A percentile compares a stretch with the other conserved stretches of the same genome.
phyloP scores from a whole-genome alignment of 2,888 invertebrate species.

The Heteromyza rotundicornis region DNA sequence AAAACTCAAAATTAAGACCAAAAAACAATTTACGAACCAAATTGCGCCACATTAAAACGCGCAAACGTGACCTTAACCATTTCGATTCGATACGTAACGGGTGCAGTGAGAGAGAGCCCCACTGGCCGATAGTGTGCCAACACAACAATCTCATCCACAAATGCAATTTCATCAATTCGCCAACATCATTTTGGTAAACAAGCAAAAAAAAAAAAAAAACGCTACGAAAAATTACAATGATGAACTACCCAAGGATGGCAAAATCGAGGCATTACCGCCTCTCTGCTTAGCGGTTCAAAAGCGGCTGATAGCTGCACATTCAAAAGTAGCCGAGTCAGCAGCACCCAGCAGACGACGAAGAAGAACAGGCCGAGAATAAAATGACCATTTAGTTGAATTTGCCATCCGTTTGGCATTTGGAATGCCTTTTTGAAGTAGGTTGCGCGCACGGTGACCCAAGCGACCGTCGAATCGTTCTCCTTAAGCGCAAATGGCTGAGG shows the following conservation, averaged over 20 bases:
- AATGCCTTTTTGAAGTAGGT: slow-evolving; percentile 2
- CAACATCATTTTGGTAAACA: too few relatives aligned
- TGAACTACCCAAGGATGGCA: slow-evolving; percentile 1
- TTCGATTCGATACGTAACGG: neutral
- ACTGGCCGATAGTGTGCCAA: too few relatives aligned
- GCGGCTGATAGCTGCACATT: too few relatives aligned
- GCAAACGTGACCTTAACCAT: slow-evolving; percentile 15
- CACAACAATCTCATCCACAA: slow-evolving; percentile 5
- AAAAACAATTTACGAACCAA: slow-evolving; percentile 14
- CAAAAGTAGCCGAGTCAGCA: too few relatives aligned
- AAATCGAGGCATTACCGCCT: slow-evolving; percentile 34
- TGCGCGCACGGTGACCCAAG: neutral
- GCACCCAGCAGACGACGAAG: too few relatives aligned
- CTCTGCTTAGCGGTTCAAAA: neutral
- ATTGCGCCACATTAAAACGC: slow-evolving; percentile 16
- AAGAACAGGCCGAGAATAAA: too few relatives aligned
- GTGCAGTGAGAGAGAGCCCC: too few relatives aligned
- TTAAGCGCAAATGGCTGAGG: slow-evolving; percentile 25
- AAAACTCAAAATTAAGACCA: neutral
- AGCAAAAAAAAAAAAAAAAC: neutral
- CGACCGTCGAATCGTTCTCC: neutral
- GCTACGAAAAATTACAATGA: neutral
- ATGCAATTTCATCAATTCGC: neutral
- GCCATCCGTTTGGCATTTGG: neutral
- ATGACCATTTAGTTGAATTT: neutral